phyloP scores from a whole-genome alignment of 2,113 vertebrate genomes.

The Cepphus grylle region DNA sequence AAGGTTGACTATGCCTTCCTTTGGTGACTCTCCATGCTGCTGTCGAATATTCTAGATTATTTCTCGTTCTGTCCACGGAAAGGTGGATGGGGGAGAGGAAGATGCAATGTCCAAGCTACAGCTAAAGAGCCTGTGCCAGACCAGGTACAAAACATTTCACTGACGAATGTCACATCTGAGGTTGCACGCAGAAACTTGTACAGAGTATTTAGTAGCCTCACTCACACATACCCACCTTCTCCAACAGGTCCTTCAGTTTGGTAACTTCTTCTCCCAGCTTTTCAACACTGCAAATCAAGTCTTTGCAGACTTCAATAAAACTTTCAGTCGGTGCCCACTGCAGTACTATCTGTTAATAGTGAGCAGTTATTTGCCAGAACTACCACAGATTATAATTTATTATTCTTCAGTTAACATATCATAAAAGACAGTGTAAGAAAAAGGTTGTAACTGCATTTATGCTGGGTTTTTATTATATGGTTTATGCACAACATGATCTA shows the following conservation, averaged over 20 bases:
- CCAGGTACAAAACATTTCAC: background rate
- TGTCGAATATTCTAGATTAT: background rate
- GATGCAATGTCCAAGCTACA: background rate
- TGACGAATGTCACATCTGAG: background rate
- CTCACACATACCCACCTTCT: conserved; percentile 75
- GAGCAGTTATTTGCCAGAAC: conserved; percentile 30
- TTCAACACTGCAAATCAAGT: conserved; percentile 75
- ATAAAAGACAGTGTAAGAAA: background rate
- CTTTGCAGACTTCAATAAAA: conserved; percentile 76
- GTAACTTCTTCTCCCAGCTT: conserved; percentile 83
- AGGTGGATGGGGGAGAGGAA: background rate
- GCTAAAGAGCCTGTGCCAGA: background rate
- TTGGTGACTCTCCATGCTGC: background rate
- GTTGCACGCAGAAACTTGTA: background rate
- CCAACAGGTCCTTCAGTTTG: conserved; percentile 80
- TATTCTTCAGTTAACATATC: background rate
- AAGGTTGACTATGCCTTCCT: background rate
- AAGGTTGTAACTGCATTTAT: background rate
- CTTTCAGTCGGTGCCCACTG: conserved; percentile 79
- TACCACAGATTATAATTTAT: background rate
- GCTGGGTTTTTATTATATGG: background rate
- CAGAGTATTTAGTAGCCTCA: background rate
- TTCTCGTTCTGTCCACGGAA: background rate
- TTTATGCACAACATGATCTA: background rate
- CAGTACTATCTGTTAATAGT: conserved; percentile 82